A percentile compares a stretch with the other conserved stretches of the same genome.
Conservation (phyloP, 2,113 vertebrate genomes). For the Grammomys dolichurus region DNA sequence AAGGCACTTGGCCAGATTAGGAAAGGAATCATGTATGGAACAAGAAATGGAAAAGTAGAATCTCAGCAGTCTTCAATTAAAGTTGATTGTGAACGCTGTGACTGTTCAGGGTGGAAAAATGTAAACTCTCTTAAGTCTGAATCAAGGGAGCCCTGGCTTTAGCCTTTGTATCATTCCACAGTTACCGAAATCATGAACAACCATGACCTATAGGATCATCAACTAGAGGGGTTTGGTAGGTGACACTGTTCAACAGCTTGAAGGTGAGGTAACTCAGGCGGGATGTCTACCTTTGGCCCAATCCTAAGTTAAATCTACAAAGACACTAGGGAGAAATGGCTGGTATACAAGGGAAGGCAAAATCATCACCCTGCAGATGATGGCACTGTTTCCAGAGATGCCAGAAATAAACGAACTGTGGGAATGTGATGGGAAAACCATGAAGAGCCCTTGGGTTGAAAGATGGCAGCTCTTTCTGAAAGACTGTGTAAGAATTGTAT, state of each 20-base stretch:
- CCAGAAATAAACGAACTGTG: no score
- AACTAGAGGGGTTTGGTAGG: not conserved
- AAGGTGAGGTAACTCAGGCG: not conserved
- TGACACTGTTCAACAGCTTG: fast-evolving
- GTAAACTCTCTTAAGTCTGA: not conserved
- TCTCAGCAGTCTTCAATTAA: not conserved
- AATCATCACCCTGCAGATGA: not conserved
- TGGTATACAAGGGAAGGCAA: no score
- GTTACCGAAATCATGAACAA: not conserved
- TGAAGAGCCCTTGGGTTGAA: not conserved
- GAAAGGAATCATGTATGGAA: not conserved
- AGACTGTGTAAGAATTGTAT: not conserved
- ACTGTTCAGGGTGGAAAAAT: fast-evolving
- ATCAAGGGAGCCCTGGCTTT: no score
- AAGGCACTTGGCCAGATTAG: not conserved
- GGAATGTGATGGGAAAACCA: no score
- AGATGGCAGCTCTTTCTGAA: not conserved
- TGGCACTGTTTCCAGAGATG: no score
- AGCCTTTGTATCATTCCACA: not conserved
- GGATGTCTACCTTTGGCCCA: not conserved
- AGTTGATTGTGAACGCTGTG: fast-evolving
- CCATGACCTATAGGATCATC: not conserved
- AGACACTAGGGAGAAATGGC: not conserved
- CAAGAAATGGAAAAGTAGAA: not conserved
- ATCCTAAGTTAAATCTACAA: not conserved